Evolutionary conservation across 2,888 invertebrate species (phyloP).

Genomic region (Heliconius aoede): DNA sequence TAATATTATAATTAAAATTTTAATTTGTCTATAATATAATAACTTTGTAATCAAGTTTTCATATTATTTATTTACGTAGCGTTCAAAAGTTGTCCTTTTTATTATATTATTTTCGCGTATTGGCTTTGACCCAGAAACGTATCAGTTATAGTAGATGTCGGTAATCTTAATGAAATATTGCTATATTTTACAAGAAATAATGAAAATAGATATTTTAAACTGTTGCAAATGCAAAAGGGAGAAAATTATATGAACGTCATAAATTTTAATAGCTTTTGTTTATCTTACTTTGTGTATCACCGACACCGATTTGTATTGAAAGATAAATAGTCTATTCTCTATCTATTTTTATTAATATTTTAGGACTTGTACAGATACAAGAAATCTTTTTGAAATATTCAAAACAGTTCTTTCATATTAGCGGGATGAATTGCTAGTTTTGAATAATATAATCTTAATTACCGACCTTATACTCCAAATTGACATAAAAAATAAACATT

Average conservation of each 20-base stretch:
- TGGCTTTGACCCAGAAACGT: slow-evolving; percentile 49
- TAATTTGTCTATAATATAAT: background rate
- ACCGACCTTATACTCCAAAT: too few relatives aligned
- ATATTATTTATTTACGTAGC: slow-evolving; percentile 5
- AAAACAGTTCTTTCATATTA: background rate
- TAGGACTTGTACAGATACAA: background rate
- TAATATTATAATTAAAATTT: too few relatives aligned
- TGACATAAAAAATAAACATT: too few relatives aligned
- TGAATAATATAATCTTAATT: background rate
- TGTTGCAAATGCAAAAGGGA: background rate
- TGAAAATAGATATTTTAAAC: slow-evolving; percentile 17
- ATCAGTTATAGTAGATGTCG: slow-evolving; percentile 41
- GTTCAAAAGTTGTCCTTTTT: slow-evolving; percentile 18
- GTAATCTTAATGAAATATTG: slow-evolving; percentile 22
- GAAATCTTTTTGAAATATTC: background rate
- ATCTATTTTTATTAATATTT: background rate
- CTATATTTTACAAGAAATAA: slow-evolving; percentile 29
- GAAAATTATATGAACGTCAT: background rate
- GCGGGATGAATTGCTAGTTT: background rate
- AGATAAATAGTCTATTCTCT: background rate
- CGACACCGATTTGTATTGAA: background rate
- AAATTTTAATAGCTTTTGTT: slow-evolving; percentile 11
- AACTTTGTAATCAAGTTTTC: background rate
- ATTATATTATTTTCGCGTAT: slow-evolving; percentile 41
- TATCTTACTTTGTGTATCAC: background rate